These are phyloP conservation scores for Trachelus tabidus DNA, from an alignment of 2,888 invertebrate genomes.

Conservation along the genomic window DNA sequence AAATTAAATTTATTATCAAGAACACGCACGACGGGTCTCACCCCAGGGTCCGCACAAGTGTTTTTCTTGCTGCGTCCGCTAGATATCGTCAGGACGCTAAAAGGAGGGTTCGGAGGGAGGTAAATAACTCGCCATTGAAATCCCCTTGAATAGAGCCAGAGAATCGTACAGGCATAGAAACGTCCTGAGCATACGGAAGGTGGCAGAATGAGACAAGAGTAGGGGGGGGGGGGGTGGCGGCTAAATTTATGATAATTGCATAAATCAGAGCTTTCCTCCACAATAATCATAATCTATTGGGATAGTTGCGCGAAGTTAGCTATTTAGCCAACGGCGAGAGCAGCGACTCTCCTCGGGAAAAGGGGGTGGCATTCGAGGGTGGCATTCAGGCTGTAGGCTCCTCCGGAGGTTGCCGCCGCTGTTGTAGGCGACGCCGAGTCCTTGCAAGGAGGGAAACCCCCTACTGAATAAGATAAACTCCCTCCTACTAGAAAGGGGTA, in stretches of 20 bases:
- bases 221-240: slow-evolving; percentile 27
- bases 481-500: slow-evolving; percentile 34
- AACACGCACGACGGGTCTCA: neutral
- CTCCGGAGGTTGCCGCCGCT: neutral
- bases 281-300: slow-evolving; percentile 66
- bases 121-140: slow-evolving; percentile 63
- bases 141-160: slow-evolving; percentile 51
- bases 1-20: neutral
- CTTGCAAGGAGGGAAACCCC: neutral
- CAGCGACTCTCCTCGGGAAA: slow-evolving; percentile 12
- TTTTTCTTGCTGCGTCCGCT: neutral
- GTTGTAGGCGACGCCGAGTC: neutral
- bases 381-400: neutral
- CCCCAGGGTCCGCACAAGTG: neutral
- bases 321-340: slow-evolving; percentile 62
- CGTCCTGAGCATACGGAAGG: slow-evolving; percentile 60
- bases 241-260: slow-evolving; percentile 65
- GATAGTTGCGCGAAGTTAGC: slow-evolving; percentile 64
- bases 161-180: slow-evolving; percentile 36
- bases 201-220: slow-evolving; percentile 31
- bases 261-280: slow-evolving; percentile 65
- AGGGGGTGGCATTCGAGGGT: neutral
- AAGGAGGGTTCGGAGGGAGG: slow-evolving; percentile 17
- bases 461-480: slow-evolving; percentile 56
- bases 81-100: neutral